Evolutionary conservation across 2,888 invertebrate genomes (phyloP), one percentile per base, ranked within the genome.

Genomic region (Athalia circularis): DNA sequence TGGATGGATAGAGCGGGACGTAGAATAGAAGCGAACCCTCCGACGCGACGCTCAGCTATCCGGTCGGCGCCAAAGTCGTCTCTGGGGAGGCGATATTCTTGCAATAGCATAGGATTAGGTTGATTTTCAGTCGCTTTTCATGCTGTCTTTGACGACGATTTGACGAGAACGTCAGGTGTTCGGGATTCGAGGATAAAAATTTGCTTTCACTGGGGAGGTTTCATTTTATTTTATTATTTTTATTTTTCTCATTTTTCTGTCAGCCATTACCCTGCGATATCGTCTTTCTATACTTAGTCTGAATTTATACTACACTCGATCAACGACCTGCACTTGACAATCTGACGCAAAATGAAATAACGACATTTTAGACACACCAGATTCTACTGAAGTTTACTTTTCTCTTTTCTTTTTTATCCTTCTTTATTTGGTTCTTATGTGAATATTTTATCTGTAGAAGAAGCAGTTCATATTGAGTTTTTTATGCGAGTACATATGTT

Each of bases 351-450:
- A 54, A n/a, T 7, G 11, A n/a, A n/a, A 54, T 45, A 13, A 59
- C 45, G 13, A n/a, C 6, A 59, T 47, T 47, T n/a, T 43, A 50
- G 52, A 15, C 5, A 45, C n/a, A 54, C 6, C n/a, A 54, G 45
- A 54, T 70, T 9, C 47, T 8, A 72, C 59, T 72, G 59, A 72
- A 43, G 57, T 72, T 72, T 72, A 15, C 59, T 72, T 59, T 72
- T 72, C 72, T 59, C 59, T 47, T 57, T 59, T 47, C 29, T 29
- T 29, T 29, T 29, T 29, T 2, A 29, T 29, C 29, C 29, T 29
- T 29, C 29, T 29, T 29, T 29, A 29, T 29, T 29, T 29, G 29
- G 29, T 29, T 29, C n/a, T 59, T 9, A 54, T n/a, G n/a, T n/a
- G 54, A 54, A 7, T n/a, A n/a, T n/a, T 7, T 54, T n/a, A 54